Conservation (phyloP, 2,797 vertebrate species). For the Rhynchotus rufescens region DNA sequence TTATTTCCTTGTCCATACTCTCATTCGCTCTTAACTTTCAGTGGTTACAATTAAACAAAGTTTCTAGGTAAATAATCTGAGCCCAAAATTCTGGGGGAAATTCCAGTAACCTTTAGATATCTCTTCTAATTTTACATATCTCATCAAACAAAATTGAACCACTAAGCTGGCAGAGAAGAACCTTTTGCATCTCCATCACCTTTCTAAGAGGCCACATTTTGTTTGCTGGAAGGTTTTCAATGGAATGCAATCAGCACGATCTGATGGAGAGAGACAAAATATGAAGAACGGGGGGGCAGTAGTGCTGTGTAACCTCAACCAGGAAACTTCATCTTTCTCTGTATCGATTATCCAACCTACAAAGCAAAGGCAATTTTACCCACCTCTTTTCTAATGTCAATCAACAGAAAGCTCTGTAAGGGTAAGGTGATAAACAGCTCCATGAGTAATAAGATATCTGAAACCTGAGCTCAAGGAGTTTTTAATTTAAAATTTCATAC, state of each 20-base stretch:
- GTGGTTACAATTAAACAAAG: not conserved
- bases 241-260: not conserved
- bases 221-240: not conserved
- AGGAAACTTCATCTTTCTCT: not conserved
- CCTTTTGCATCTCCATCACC: not conserved
- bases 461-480: not conserved
- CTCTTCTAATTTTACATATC: not conserved
- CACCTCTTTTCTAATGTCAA: not conserved
- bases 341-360: not conserved
- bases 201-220: not conserved
- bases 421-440: not conserved
- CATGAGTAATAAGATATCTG: not conserved
- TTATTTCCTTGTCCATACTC: not conserved
- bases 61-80: not conserved
- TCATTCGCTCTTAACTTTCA: not conserved
- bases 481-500: not conserved
- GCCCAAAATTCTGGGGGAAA: not conserved
- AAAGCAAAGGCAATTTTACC: not conserved
- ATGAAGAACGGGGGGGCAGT: not conserved
- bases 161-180: not conserved
- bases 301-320: not conserved
- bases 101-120: not conserved
- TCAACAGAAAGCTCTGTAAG: rapidly evolving
- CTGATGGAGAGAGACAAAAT: not conserved
- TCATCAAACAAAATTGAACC: not conserved